Evolutionary conservation across 2,888 invertebrate species (phyloP), one percentile per base, ranked within the genome.

Genomic region (Ariolimax columbianus): DNA sequence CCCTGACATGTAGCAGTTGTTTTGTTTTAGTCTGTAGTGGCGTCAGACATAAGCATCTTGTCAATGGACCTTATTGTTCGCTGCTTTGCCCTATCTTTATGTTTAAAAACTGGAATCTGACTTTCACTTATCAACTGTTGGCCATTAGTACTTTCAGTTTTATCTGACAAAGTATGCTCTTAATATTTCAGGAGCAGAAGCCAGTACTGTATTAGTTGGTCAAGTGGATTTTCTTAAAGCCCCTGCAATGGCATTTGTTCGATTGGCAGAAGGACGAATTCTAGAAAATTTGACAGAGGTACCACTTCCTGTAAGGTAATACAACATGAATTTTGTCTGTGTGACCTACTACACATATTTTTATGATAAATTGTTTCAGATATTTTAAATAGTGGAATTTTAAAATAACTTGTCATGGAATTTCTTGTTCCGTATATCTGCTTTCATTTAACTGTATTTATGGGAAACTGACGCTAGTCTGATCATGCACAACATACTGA

Each of bases 171-270:
- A 63, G 9, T 11, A 63, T 63, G 23, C 0, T n/a, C n/a, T 63
- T 63, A 11, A 4, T 63, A n/a, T 66, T 33, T 68, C 97, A 51
- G 97, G 91, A 19, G 84, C 98, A 2, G 98, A 99, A 94, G 98
- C 97, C 1, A 97, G 97, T 38, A 97, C 97, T 7, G 98, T 98
- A 0, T 95, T 98, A 75, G 98, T 98, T 7, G 98, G 98, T 17
- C 88, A 97, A 26, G 97, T 98, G 0, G 97, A 97, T 90, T 98
- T 97, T 93, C 95, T 98, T 17, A 96, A 97, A 88, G 97, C 97
- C 91, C 98, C 98, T 0, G 97, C 97, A 3, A 97, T 98, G 91
- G 98, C 98, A 0, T 98, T 98, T 94, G 96, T 98, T 11, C 89
- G 93, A 19, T 89, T 93, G 47, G 88, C 92, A 0, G 91, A 93